Conservation (phyloP, 2,888 invertebrate species). For the Diplolepis rosae region DNA sequence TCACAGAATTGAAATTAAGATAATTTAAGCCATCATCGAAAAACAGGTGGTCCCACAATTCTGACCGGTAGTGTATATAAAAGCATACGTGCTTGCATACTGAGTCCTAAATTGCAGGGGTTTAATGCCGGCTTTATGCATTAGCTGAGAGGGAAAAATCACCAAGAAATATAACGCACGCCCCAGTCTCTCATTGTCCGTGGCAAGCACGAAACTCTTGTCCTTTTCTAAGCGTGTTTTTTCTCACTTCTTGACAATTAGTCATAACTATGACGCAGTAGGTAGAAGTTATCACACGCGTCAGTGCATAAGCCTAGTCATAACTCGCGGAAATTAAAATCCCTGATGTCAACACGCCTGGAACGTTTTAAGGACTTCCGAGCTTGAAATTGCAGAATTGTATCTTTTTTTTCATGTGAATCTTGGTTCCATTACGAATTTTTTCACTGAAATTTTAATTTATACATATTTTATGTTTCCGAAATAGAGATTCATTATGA, state of each 20-base stretch:
- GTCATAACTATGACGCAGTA: constrained; percentile 24
- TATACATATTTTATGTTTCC: neutral
- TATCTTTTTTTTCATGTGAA: neutral
- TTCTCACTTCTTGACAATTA: constrained; percentile 17
- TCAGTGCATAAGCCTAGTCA: constrained; percentile 22
- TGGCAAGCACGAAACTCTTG: neutral
- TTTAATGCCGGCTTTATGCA: neutral
- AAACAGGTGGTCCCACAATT: too few species aligned
- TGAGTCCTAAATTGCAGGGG: neutral
- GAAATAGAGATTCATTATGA: too few species aligned
- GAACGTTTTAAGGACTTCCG: constrained; percentile 21
- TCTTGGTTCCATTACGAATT: neutral
- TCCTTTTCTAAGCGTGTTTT: neutral
- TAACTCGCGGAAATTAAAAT: constrained; percentile 20
- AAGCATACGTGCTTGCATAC: neutral
- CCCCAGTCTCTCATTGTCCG: constrained; percentile 9
- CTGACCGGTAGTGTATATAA: too few species aligned
- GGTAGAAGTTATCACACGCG: constrained; percentile 19
- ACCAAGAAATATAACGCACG: constrained; percentile 8
- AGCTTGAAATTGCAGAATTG: constrained; percentile 11
- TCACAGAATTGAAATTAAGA: too few species aligned
- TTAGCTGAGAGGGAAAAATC: neutral
- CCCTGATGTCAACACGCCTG: constrained; percentile 12
- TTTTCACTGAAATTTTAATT: constrained; percentile 5
- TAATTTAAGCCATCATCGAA: too few species aligned